Evolutionary conservation across 2,113 vertebrate genomes (phyloP), one percentile per base, ranked within the genome.

Genomic region (Pungitius pungitius): DNA sequence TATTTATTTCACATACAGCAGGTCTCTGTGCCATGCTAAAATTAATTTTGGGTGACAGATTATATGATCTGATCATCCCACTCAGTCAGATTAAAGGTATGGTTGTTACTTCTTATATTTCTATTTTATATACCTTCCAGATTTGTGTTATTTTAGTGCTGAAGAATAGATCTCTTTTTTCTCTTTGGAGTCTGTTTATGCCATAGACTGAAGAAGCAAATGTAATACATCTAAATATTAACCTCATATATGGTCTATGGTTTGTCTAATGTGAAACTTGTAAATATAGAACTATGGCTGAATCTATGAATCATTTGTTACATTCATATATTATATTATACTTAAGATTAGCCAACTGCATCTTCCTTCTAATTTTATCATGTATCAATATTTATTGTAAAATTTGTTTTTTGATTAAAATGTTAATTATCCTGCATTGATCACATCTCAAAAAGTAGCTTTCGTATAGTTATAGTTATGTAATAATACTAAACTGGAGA

Each of bases 11-110:
- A n/a, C n/a, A n/a, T n/a, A n/a, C n/a, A n/a, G n/a, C n/a, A n/a
- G n/a, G 30, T 59, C 33, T 40, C 33, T 55, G 59, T 57, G 42
- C 27, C 8, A 26, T 14, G 33, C 33, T 1, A 66, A 75, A n/a
- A 13, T 45, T 75, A 7, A 35, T 35, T 35, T 35, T 35, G 24
- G 22, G n/a, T 60, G 60, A 69, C n/a, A 70, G 11, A 37, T 74
- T 69, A 51, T 58, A 80, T 60, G 13, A 0, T 5, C n/a, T n/a
- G 2, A 47, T 43, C 75, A 84, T 87, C 82, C 80, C 78, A 70
- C 74, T 75, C 68, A 63, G 70, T 58, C 62, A 67, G 30, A 73
- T 42, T 57, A 65, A 70, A 63, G 6, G 18, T 75, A 70, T 9
- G 20, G 9, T 56, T 69, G 49, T 57, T 49, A 56, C 13, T 47